Percentiles rank a stretch among this genome's conserved stretches.
phyloP scores from a whole-genome alignment of 2,797 vertebrate species.

The Chiloscyllium punctatum region DNA sequence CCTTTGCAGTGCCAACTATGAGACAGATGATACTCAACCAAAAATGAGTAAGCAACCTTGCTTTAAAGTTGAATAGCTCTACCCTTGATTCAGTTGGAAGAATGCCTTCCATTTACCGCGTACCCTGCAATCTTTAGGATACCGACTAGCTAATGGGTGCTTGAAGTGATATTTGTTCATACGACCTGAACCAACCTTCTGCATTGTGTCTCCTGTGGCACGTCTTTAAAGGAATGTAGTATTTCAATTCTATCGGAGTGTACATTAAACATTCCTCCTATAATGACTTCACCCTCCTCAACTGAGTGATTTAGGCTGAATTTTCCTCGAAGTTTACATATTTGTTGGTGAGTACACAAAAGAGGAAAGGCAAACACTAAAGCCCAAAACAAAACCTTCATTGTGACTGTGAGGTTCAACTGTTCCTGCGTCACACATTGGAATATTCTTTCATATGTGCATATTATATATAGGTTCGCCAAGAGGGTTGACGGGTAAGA shows the following conservation, averaged over 20 bases:
- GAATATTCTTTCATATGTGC: background rate
- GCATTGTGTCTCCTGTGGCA: background rate
- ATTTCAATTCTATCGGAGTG: background rate
- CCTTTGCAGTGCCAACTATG: background rate
- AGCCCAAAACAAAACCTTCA: background rate
- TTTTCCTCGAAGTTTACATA: background rate
- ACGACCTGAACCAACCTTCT: background rate
- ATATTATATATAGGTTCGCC: background rate
- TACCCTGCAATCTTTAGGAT: background rate
- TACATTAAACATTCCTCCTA: slow-evolving; percentile 19
- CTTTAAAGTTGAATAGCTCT: background rate
- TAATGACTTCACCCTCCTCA: background rate
- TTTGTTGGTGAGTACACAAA: background rate
- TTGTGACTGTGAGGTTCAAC: background rate
- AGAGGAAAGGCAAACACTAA: background rate
- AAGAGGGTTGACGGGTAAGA: background rate
- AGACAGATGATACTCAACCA: background rate
- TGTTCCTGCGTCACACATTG: background rate
- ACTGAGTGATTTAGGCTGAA: background rate
- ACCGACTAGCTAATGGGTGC: background rate
- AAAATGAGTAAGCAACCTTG: background rate
- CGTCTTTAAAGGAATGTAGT: background rate
- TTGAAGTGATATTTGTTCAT: background rate
- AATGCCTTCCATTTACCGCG: background rate
- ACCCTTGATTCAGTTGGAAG: background rate